Conservation (phyloP, 2,888 invertebrate species). For the Dolichopus griseipennis region DNA sequence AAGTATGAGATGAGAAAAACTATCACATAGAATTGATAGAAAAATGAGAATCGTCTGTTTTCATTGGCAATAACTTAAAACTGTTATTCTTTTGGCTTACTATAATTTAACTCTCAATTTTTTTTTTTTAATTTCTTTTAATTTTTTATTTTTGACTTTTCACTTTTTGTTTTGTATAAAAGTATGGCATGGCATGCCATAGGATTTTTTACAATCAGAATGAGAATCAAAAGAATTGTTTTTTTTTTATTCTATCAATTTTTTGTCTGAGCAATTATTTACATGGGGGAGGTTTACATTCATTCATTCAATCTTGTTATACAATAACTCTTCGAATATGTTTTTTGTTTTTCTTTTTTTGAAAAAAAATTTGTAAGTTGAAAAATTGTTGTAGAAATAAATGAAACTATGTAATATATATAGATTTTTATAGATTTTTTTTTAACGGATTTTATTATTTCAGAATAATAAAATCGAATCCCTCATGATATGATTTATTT, state of each 20-base stretch:
- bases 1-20: background rate
- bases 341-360: background rate
- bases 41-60: slow-evolving; percentile 17
- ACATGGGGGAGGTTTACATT: slow-evolving; percentile 27
- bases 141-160: slow-evolving; percentile 4
- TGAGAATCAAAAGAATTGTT: slow-evolving; percentile 13
- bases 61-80: slow-evolving; percentile 18
- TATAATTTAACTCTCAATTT: background rate
- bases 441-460: too few species aligned
- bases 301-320: slow-evolving; percentile 15
- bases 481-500: slow-evolving; percentile 10
- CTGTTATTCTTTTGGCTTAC: background rate
- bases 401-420: background rate
- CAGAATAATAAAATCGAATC: slow-evolving; percentile 7
- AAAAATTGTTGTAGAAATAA: background rate
- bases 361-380: background rate
- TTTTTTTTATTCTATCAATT: slow-evolving; percentile 8
- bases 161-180: slow-evolving; percentile 12
- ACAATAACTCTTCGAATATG: too few species aligned
- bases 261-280: slow-evolving; percentile 26
- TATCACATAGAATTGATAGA: background rate
- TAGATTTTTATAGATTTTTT: background rate
- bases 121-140: slow-evolving; percentile 12
- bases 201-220: slow-evolving; percentile 23
- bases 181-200: slow-evolving; percentile 25